Conservation (phyloP, 1,140 invertebrate species). For the Aphelenchoides fujianensis region DNA sequence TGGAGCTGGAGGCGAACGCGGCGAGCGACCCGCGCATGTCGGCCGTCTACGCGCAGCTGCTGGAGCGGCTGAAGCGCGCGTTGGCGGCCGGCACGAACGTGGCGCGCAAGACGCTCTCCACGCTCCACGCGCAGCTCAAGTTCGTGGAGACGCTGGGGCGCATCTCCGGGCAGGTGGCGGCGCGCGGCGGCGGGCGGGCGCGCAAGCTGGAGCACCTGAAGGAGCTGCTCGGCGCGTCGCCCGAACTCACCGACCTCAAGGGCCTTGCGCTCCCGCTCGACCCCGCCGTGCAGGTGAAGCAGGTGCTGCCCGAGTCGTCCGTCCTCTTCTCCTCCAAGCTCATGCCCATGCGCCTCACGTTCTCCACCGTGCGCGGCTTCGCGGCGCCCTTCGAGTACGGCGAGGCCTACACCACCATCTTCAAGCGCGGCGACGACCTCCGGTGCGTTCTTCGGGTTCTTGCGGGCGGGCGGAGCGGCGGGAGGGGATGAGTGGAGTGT, state of each 20-base stretch:
- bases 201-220: conserved; percentile 71
- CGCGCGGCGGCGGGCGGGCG: conserved; percentile 84
- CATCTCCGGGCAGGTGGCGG: conserved; percentile 82
- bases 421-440: conserved; percentile 98
- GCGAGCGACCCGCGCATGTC: conserved; percentile 31
- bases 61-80: conserved; percentile 32
- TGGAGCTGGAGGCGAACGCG: conserved; percentile 58
- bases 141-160: conserved; percentile 83
- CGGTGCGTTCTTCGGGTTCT: too few relatives aligned
- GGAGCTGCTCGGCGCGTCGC: conserved; percentile 66
- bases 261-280: conserved; percentile 88
- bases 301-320: conserved; percentile 79
- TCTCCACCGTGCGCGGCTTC: conserved; percentile 69
- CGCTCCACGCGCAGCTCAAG: conserved; percentile 26
- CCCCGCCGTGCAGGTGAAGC: conserved; percentile 77
- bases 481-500: too few relatives aligned
- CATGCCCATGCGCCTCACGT: conserved; percentile 93
- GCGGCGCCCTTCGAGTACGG: conserved; percentile 41
- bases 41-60: conserved; percentile 41
- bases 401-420: conserved; percentile 75
- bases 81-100: conserved; percentile 35
- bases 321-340: conserved; percentile 91
- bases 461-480: too few relatives aligned
- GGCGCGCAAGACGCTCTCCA: conserved; percentile 33
- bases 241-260: conserved; percentile 86